These are phyloP conservation scores for Hydroisotoma schaefferi DNA, from an alignment of 2,888 invertebrate species.

Conservation along the genomic window DNA sequence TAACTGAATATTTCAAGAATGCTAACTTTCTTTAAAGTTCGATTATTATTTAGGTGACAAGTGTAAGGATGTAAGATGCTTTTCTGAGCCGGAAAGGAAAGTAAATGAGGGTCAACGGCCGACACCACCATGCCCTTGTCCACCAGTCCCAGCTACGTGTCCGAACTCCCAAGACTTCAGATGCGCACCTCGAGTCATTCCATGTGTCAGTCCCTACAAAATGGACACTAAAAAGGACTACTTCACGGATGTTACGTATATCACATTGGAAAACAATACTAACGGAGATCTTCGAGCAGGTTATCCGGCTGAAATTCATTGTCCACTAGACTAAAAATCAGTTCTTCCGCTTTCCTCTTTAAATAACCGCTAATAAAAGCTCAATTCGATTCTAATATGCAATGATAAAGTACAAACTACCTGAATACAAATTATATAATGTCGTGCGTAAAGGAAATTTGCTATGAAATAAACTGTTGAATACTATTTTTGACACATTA, in stretches of 20 bases:
- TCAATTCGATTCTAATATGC: no score
- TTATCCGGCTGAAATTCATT: neutral
- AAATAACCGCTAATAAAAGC: no score
- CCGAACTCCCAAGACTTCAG: neutral
- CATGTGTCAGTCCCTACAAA: neutral
- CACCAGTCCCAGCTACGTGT: neutral
- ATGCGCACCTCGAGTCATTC: neutral
- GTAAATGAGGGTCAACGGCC: neutral
- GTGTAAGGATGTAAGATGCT: neutral
- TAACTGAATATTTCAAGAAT: no score
- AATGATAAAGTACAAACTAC: no score
- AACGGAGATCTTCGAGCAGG: neutral
- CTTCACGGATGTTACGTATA: slow-evolving; percentile 1
- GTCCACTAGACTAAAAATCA: no score
- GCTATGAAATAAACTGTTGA: no score
- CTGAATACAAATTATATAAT: no score
- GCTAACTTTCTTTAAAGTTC: neutral
- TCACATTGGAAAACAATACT: neutral
- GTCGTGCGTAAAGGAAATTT: no score
- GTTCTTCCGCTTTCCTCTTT: no score
- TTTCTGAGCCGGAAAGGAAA: neutral
- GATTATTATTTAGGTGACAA: neutral
- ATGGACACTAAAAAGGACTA: neutral
- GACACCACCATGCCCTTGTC: neutral
- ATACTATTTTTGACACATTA: no score